Percentiles rank a stretch among this genome's conserved stretches.
Conservation (phyloP, 2,888 invertebrate species). For the Lochmaea crataegi region DNA sequence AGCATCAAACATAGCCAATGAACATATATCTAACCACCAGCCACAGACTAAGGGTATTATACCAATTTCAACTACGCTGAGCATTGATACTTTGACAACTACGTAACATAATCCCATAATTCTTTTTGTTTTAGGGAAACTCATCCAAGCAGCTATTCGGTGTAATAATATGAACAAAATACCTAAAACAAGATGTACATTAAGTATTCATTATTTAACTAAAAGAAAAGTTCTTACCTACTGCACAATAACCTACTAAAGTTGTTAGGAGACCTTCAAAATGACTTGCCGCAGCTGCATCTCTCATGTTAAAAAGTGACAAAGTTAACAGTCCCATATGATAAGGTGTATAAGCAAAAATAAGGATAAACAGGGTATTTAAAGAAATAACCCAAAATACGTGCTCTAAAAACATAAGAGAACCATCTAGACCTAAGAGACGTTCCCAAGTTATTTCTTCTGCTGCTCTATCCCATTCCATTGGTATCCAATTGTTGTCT, state of each 20-base stretch:
- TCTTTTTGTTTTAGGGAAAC: constrained; percentile 83
- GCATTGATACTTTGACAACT: constrained; percentile 89
- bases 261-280: constrained; percentile 95
- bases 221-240: constrained; percentile 65
- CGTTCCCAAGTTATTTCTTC: constrained; percentile 99
- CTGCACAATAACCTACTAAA: constrained; percentile 91
- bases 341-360: constrained; percentile 97
- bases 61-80: constrained; percentile 97
- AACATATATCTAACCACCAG: constrained; percentile 99
- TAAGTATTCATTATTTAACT: not conserved
- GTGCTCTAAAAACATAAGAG: constrained; percentile 96
- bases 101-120: constrained; percentile 94
- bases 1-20: constrained; percentile 91
- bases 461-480: constrained; percentile 98
- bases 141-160: constrained; percentile 82
- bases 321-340: constrained; percentile 92
- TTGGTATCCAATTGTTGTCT: constrained; percentile 96
- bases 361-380: constrained; percentile 95
- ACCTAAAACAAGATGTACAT: constrained; percentile 58
- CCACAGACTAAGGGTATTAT: constrained; percentile 97
- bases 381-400: constrained; percentile 99
- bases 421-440: constrained; percentile 94
- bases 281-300: constrained; percentile 79
- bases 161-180: constrained; percentile 85
- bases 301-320: constrained; percentile 75